Evolutionary conservation across 2,888 invertebrate genomes (phyloP), one percentile per base, ranked within the genome.

Genomic region (Zygothrica quintamaculata): DNA sequence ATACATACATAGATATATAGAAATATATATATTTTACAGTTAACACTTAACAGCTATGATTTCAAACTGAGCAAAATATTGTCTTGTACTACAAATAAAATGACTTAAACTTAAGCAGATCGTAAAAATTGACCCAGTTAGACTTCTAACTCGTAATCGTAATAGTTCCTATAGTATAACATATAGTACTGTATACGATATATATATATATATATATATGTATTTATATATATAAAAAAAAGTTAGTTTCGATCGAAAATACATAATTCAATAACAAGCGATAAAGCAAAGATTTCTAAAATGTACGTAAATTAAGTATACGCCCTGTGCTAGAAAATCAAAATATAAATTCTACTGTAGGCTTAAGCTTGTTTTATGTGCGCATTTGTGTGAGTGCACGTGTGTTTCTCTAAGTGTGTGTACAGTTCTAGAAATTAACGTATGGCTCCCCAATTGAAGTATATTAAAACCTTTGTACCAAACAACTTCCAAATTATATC

Each of bases 91-190:
- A 73, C 61, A 78, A 22, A 58, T 61, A 74, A 81, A 65, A 56
- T 80, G 80, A 74, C 86, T 85, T 84, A 86, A 34, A 65, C 56
- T 60, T 80, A 82, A 44, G 74, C 74, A 87, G 85, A 87, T 85
- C 85, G 75, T 59, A 61, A 76, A 79, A 84, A 81, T 84, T 81
- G 84, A 81, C 84, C 84, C 77, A 84, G 75, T 77, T 66, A 47
- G 61, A 22, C 18, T 22, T 5, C 3, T 22, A 57, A 22, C 18
- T 22, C 18, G 18, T 22, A 22, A 2, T 22, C 18, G 18, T 22
- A 22, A 5, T 22, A 22, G 18, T 22, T 22, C 18, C 18, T 22
- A 22, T 22, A 22, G 2, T 22, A 22, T 22, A n/a, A n/a, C n/a
- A 2, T 22, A 22, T 22, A 22, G 18, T 22, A 22, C 18, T 22